phyloP scores from a whole-genome alignment of 1,140 invertebrate genomes.

The Ridgeia piscesae region DNA sequence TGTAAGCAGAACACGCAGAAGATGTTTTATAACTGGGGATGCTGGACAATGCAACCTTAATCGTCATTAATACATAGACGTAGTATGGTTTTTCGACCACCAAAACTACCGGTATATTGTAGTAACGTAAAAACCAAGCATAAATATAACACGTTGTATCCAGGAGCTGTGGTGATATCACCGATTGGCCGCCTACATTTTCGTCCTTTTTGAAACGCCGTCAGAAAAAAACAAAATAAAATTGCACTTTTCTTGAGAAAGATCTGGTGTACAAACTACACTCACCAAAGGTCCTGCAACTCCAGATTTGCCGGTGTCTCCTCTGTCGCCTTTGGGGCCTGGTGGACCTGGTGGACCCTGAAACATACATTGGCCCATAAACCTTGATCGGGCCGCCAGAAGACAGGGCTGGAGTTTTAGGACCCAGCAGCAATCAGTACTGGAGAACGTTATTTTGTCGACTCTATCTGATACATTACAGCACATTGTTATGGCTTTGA shows the following conservation, averaged over 20 bases:
- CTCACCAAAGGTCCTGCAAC: conserved; percentile 10
- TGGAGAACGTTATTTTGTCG: background rate
- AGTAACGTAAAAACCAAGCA: too few species aligned
- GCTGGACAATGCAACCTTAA: background rate
- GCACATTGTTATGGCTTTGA: background rate
- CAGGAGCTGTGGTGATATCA: too few species aligned
- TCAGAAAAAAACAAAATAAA: too few species aligned
- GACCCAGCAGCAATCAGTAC: background rate
- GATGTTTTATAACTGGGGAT: background rate
- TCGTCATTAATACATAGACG: too few species aligned
- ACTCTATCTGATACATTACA: background rate
- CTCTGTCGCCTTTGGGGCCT: conserved; percentile 17
- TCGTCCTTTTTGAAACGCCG: too few species aligned
- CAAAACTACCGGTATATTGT: too few species aligned
- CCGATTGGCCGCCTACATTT: too few species aligned
- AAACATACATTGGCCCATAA: background rate
- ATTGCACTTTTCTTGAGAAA: too few species aligned
- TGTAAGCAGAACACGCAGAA: background rate
- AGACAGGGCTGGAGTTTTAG: background rate
- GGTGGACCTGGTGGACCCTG: conserved; percentile 18
- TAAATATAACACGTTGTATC: too few species aligned
- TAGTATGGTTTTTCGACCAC: too few species aligned
- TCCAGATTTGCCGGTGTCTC: background rate
- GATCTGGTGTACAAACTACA: background rate
- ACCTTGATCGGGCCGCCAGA: background rate